These are phyloP conservation scores for Epirrita christyi DNA, from an alignment of 2,888 invertebrate genomes.

Conservation along the genomic window DNA sequence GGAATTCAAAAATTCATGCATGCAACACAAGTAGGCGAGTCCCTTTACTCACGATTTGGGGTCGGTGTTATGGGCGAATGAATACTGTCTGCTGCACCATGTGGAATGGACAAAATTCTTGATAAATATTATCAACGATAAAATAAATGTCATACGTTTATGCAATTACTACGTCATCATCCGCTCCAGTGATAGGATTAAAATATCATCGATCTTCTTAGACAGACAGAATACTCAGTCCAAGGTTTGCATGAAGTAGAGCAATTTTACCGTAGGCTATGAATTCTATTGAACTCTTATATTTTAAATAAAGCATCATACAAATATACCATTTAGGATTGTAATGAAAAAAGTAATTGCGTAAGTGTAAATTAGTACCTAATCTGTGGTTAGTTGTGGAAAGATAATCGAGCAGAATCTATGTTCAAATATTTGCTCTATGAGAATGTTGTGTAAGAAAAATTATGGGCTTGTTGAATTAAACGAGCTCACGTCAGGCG, in stretches of 20 bases:
- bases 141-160: background rate
- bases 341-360: no score
- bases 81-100: constrained; percentile 73
- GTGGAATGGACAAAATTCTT: constrained; percentile 55
- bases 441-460: constrained; percentile 4
- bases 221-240: no score
- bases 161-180: constrained; percentile 6
- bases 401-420: no score
- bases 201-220: no score
- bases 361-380: no score
- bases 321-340: no score
- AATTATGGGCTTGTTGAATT: constrained; percentile 56
- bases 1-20: constrained; percentile 16
- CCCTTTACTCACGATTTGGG: constrained; percentile 72
- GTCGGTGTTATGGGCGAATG: constrained; percentile 81
- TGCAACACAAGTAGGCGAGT: constrained; percentile 32
- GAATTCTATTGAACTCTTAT: no score
- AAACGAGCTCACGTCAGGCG: constrained; percentile 55
- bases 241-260: no score
- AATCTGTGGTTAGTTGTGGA: no score
- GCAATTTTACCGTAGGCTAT: no score
- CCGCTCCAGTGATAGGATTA: background rate
- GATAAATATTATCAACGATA: constrained; percentile 43
- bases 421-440: no score
- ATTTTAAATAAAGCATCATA: no score